phyloP scores from a whole-genome alignment of 2,113 vertebrate genomes.

The Neoarius graeffei region DNA sequence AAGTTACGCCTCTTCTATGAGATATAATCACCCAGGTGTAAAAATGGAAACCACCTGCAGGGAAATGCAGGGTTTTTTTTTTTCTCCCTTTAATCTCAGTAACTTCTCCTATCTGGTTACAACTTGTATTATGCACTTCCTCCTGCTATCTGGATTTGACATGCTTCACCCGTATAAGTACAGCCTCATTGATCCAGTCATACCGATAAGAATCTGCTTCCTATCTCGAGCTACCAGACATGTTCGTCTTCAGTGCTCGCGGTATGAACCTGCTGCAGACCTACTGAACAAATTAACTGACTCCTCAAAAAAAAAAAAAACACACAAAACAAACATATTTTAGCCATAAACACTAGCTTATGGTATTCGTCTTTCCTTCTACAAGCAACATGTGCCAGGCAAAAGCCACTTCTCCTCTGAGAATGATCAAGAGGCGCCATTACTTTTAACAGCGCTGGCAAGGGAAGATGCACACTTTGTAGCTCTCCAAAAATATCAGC shows the following conservation, averaged over 20 bases:
- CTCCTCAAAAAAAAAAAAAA: background rate
- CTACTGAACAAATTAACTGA: slow-evolving; percentile 2
- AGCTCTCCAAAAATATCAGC: slow-evolving; percentile 19
- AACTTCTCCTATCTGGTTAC: slow-evolving; percentile 28
- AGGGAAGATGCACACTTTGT: background rate
- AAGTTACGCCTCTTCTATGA: slow-evolving; percentile 13
- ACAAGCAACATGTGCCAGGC: background rate
- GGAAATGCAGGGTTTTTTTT: background rate
- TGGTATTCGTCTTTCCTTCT: background rate
- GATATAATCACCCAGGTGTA: slow-evolving; percentile 5
- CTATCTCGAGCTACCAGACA: slow-evolving; percentile 19
- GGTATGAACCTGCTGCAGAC: background rate
- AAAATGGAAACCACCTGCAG: slow-evolving; percentile 16
- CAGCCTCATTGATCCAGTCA: background rate
- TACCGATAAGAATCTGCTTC: background rate
- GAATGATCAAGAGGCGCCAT: background rate
- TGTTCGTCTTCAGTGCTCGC: background rate
- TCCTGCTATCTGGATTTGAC: slow-evolving; percentile 15
- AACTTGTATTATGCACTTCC: slow-evolving; percentile 6
- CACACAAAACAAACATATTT: slow-evolving; percentile 22
- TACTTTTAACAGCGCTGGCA: slow-evolving; percentile 17
- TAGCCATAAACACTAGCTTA: background rate
- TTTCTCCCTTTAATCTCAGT: background rate
- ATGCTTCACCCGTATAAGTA: background rate
- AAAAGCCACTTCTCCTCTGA: slow-evolving; percentile 7